These are phyloP conservation scores for Sminthopsis crassicaudata DNA, from an alignment of 2,113 vertebrate genomes.

Conservation along the genomic window DNA sequence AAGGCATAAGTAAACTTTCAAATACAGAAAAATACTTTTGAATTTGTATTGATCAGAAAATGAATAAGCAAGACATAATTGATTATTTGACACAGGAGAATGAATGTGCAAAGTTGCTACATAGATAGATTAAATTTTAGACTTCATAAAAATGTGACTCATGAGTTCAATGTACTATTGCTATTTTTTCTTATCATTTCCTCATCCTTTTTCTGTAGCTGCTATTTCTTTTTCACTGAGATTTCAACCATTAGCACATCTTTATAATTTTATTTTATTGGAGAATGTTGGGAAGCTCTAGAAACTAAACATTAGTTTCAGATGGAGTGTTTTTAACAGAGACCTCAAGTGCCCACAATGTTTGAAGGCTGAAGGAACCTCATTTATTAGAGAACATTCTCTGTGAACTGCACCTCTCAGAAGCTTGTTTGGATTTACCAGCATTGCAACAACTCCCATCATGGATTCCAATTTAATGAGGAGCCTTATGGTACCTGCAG, in stretches of 20 bases:
- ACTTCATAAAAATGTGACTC: not conserved
- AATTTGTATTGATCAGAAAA: conserved; percentile 36
- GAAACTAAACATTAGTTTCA: not conserved
- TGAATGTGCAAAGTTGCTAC: not conserved
- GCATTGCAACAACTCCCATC: not conserved
- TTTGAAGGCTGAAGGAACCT: not conserved
- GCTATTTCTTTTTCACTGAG: not conserved
- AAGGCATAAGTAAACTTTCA: not conserved
- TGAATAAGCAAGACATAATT: not conserved
- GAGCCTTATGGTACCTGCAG: not conserved
- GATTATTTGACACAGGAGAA: not conserved
- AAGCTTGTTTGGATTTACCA: not conserved
- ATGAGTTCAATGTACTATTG: not conserved
- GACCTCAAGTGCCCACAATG: not conserved
- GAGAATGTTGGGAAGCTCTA: not conserved
- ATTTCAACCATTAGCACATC: not conserved
- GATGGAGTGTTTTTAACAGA: not conserved
- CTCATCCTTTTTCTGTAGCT: not conserved
- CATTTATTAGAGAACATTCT: not conserved
- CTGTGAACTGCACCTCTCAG: not conserved
- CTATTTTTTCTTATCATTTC: conserved; percentile 2
- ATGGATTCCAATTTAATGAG: not conserved
- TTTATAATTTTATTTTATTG: not conserved
- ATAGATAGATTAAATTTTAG: not conserved
- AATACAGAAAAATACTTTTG: not conserved